Conservation (phyloP, 2,113 vertebrate genomes). For the Oryzias celebensis region DNA sequence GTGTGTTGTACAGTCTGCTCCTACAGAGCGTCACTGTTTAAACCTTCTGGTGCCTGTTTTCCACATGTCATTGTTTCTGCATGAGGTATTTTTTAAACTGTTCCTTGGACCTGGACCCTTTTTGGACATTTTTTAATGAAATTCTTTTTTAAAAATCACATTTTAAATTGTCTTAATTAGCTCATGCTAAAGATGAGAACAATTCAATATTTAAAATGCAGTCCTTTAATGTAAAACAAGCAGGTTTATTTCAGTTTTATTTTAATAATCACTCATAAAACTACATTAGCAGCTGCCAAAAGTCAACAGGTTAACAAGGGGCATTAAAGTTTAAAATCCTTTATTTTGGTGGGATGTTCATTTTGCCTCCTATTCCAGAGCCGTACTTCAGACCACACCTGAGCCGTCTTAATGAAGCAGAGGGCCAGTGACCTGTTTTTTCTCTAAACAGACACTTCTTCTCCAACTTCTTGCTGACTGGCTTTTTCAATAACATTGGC, state of each 20-base stretch:
- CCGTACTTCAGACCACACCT: constrained; percentile 50
- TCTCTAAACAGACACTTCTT: constrained; percentile 70
- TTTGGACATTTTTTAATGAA: neutral
- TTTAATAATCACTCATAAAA: constrained; percentile 18
- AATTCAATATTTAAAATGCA: neutral
- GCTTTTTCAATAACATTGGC: constrained; percentile 54
- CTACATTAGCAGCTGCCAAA: constrained; percentile 35
- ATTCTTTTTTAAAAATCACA: too few species aligned
- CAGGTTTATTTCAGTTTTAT: neutral
- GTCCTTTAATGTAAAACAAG: neutral
- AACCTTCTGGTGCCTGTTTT: neutral
- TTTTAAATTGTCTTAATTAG: too few species aligned
- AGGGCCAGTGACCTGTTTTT: constrained; percentile 53
- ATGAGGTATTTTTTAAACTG: too few species aligned
- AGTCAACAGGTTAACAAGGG: constrained; percentile 9
- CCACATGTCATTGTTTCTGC: neutral
- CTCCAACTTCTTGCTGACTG: constrained; percentile 42
- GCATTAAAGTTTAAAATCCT: constrained; percentile 26
- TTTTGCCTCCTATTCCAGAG: constrained; percentile 46
- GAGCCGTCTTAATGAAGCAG: constrained; percentile 32
- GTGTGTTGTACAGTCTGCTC: neutral
- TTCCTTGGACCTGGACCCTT: neutral
- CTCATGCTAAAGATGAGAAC: neutral
- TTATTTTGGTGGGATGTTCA: constrained; percentile 49
- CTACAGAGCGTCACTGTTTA: neutral